Percentiles rank a stretch among this genome's conserved stretches.
Evolutionary conservation across 2,113 vertebrate genomes (phyloP).

Genomic region (Athene cunicularia): DNA sequence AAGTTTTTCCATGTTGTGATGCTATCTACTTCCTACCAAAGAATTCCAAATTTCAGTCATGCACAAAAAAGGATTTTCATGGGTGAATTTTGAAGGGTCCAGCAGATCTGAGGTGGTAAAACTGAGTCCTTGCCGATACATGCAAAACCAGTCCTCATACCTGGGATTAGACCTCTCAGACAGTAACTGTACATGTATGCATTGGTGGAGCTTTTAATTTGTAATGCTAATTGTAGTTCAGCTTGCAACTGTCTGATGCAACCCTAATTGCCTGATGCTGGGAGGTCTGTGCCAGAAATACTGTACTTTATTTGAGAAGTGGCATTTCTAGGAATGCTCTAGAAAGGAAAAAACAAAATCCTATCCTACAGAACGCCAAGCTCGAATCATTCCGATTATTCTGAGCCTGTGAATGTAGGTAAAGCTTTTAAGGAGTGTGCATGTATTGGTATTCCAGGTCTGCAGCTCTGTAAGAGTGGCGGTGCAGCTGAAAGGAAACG

Average conservation of each 20-base stretch:
- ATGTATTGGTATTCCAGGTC: not conserved
- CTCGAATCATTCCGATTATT: not conserved
- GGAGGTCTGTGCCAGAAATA: slow-evolving; percentile 20
- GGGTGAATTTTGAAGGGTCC: not conserved
- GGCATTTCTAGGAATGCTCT: not conserved
- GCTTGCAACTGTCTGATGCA: slow-evolving; percentile 18
- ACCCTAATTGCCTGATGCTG: slow-evolving; percentile 2
- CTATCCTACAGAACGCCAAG: not conserved
- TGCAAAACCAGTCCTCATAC: not conserved
- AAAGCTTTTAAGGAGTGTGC: not conserved
- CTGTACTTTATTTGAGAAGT: not conserved
- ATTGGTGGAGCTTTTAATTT: slow-evolving; percentile 4
- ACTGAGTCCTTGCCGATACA: not conserved
- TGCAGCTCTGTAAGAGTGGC: not conserved
- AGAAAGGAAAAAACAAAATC: not conserved
- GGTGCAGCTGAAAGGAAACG: slow-evolving; percentile 23
- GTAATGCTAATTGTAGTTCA: slow-evolving; percentile 21
- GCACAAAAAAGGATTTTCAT: not conserved
- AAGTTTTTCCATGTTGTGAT: not conserved
- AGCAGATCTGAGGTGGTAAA: not conserved
- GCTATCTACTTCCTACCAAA: not conserved
- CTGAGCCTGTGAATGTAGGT: not conserved
- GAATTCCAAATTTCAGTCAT: not conserved
- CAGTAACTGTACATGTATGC: not conserved
- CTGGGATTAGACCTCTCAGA: not conserved